Evolutionary conservation across 2,888 invertebrate genomes (phyloP).

Genomic region (Eupithecia subumbrata): DNA sequence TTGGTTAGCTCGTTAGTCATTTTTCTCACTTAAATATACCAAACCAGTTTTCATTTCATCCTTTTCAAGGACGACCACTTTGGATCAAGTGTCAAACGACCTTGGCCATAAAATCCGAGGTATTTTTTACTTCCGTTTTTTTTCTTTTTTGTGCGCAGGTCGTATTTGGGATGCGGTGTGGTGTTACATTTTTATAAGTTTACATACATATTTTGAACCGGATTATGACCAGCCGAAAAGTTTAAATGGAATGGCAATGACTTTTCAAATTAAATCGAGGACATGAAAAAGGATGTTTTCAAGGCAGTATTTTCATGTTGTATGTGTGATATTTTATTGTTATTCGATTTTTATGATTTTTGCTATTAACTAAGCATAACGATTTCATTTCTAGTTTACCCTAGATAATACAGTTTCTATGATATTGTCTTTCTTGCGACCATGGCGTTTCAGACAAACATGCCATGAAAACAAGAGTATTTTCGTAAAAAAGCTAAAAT

Average conservation of each 20-base stretch:
- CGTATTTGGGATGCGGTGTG: constrained; percentile 4
- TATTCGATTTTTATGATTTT: background rate
- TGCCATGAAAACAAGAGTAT: background rate
- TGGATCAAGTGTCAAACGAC: constrained; percentile 45
- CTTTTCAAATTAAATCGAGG: background rate
- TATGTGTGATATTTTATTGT: background rate
- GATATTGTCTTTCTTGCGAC: background rate
- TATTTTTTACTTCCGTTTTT: constrained; percentile 26
- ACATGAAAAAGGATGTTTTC: background rate
- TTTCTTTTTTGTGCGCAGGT: constrained; percentile 1
- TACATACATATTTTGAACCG: constrained; percentile 2
- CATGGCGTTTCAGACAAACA: background rate
- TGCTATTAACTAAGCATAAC: background rate
- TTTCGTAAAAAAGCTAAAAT: background rate
- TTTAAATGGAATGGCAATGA: background rate
- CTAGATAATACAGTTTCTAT: background rate
- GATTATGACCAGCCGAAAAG: background rate
- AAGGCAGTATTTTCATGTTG: background rate
- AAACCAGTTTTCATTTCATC: background rate
- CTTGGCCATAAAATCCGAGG: constrained; percentile 38
- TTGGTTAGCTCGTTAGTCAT: background rate
- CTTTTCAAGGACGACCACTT: constrained; percentile 52
- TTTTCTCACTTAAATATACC: background rate
- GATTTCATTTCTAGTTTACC: background rate
- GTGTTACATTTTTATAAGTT: constrained; percentile 24